phyloP scores from a whole-genome alignment of 1,140 invertebrate genomes.

The Aphis craccivora region DNA sequence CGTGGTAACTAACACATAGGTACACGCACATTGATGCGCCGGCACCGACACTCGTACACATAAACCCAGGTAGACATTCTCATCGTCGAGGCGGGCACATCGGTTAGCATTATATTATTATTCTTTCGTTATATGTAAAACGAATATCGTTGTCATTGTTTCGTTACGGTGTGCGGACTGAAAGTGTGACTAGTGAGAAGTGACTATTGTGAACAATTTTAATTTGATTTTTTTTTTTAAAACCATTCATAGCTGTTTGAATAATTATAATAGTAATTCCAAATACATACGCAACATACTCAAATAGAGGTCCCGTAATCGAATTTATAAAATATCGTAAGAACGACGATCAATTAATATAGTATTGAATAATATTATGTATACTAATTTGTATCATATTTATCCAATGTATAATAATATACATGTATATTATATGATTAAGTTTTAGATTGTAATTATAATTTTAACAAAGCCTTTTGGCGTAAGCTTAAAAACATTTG shows the following conservation, averaged over 20 bases:
- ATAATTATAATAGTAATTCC: background rate
- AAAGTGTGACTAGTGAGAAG: background rate
- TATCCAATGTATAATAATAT: too few species aligned
- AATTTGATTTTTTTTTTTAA: background rate
- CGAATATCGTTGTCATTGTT: constrained; percentile 17
- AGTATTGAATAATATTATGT: background rate
- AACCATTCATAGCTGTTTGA: background rate
- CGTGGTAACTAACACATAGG: background rate
- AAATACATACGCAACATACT: background rate
- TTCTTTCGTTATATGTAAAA: background rate
- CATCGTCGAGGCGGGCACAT: background rate
- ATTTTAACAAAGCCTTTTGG: too few species aligned
- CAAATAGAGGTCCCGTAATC: background rate
- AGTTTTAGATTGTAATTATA: background rate
- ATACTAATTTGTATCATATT: background rate
- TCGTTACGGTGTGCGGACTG: background rate
- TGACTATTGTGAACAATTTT: background rate
- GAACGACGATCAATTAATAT: background rate
- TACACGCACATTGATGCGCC: too few species aligned
- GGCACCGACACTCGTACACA: background rate
- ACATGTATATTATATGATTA: background rate
- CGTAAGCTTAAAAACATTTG: too few species aligned
- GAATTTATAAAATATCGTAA: background rate
- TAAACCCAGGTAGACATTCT: background rate
- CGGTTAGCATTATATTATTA: constrained; percentile 18